Base-by-base conservation (phyloP, 2,888 invertebrate species). In the Osmoderma eremita region DNA sequence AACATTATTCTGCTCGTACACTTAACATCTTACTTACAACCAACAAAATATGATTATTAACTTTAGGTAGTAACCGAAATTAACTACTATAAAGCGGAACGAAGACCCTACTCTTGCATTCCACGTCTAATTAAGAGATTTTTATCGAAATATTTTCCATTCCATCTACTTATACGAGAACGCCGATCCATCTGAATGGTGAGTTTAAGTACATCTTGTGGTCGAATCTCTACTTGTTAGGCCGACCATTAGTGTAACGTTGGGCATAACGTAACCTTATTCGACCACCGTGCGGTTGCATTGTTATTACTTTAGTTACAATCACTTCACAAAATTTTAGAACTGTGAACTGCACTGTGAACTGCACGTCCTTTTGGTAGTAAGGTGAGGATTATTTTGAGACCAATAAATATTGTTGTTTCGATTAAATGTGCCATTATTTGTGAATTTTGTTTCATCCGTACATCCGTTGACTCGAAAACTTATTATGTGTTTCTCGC, bases 41-140 rank as follows among this genome's bases (percentile, higher is more conserved):
- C n/a, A 30, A 53, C 36, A 36, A 36, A 41, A 41, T 42, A 56
- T 41, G 20, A 48, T 45, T 45, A 61, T 61, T 48, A 61, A 36
- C 18, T 30, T 20, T 53, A 18, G 36, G 24, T 10, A 45, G 30
- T 17, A 45, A 36, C 24, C 13, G 1, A 18, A 30, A 61, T 45
- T 45, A 56, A 56, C 54, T 56, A 45, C 18, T 18, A 22, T 41
- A 61, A 61, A 36, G 10, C 30, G 42, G 8, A 17, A 48, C 24
- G 30, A 18, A 42, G n/a, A 20, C 22, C n/a, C n/a, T 56, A 58
- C 30, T 45, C 58, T 61, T 13, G 48, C 24, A 61, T 61, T 61
- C 58, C 45, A 6, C 17, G 45, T 61, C 15, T 61, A 61, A 61
- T 61, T 61, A 61, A 61, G 48, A 61, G 58, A 61, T 61, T 61